Percentiles rank a stretch among this genome's conserved stretches.
Conservation (phyloP, 1,140 invertebrate genomes). For the Aporrectodea caliginosa region DNA sequence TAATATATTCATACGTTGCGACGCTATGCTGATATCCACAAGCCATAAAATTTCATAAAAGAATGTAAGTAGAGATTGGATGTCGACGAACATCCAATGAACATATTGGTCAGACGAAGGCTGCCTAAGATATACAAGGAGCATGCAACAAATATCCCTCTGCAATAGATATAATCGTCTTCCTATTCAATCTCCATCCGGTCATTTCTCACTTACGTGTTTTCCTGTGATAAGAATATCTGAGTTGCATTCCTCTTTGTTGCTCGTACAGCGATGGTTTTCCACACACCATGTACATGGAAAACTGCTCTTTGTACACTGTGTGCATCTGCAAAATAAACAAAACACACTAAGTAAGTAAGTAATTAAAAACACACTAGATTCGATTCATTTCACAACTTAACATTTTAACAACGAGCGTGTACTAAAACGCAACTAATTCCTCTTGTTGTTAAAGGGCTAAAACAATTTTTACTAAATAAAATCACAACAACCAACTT, state of each 20-base stretch:
- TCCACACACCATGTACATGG: constrained; percentile 80
- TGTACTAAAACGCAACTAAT: not conserved
- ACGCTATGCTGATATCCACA: not conserved
- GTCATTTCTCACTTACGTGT: constrained; percentile 78
- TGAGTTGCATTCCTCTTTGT: constrained; percentile 89
- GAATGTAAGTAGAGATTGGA: not conserved
- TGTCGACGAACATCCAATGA: too few species aligned
- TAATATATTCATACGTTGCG: too few species aligned
- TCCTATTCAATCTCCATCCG: too few species aligned
- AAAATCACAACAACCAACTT: too few species aligned
- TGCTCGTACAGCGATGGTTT: constrained; percentile 92
- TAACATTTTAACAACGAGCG: not conserved
- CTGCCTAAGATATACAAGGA: not conserved
- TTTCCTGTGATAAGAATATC: constrained; percentile 91
- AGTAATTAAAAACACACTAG: too few species aligned
- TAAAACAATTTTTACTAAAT: too few species aligned
- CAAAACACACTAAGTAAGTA: not conserved
- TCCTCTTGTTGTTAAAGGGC: too few species aligned
- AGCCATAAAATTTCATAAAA: not conserved
- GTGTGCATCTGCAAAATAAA: constrained; percentile 47
- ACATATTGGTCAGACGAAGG: not conserved
- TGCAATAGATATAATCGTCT: not conserved
- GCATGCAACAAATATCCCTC: not conserved
- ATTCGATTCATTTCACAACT: too few species aligned
- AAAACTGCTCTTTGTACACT: constrained; percentile 53